Conservation (phyloP, 2,113 vertebrate genomes). For the Peromyscus leucopus region DNA sequence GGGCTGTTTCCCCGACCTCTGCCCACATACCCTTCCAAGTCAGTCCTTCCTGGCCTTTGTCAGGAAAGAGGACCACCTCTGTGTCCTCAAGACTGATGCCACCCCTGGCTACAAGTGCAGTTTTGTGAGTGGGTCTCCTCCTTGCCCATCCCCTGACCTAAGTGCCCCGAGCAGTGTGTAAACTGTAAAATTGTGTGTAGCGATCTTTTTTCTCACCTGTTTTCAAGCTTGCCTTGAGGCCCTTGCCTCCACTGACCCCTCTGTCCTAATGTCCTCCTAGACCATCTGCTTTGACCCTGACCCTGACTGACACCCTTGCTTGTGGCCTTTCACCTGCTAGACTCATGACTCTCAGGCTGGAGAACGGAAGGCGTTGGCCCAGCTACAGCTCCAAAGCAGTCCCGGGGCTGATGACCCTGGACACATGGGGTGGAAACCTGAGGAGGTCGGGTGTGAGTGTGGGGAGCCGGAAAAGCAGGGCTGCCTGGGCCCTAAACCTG, state of each 20-base stretch:
- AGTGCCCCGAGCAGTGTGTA: background rate
- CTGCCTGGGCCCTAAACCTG: background rate
- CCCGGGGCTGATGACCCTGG: background rate
- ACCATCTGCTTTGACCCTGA: background rate
- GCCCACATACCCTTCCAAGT: background rate
- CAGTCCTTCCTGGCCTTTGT: background rate
- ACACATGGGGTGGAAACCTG: background rate
- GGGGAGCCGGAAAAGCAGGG: background rate
- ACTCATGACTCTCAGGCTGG: background rate
- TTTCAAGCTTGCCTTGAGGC: background rate
- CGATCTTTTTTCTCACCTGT: background rate
- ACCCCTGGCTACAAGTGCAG: background rate
- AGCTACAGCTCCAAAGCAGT: background rate
- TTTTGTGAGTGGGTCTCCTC: background rate
- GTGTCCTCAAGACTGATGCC: background rate
- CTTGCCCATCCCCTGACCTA: background rate
- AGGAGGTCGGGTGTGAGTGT: background rate
- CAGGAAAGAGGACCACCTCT: background rate
- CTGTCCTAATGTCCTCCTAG: background rate
- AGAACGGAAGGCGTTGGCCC: background rate
- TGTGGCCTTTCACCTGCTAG: background rate
- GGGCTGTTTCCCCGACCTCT: constrained; percentile 26
- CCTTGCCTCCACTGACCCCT: background rate
- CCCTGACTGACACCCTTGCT: background rate
- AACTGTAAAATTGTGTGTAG: background rate